Evolutionary conservation across 1,140 invertebrate species (phyloP), one percentile per base, ranked within the genome.

Genomic region (Drosophila nannoptera): DNA sequence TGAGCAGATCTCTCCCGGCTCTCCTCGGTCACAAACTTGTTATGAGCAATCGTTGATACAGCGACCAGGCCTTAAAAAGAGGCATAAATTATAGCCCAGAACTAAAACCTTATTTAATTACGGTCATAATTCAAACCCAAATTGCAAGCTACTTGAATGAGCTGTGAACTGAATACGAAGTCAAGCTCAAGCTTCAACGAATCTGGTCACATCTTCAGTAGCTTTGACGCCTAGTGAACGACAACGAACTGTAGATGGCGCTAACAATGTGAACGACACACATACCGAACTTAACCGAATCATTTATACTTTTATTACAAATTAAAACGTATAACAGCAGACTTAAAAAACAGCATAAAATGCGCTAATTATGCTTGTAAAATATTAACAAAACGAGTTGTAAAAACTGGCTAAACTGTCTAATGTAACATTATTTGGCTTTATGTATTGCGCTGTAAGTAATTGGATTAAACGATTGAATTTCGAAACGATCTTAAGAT

Each of bases 181-280:
- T 22, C 7, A 4, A 35, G 48, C 29, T 29, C 5, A 42, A n/a
- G 22, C 5, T 50, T 61, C 50, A 42, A 0, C 0, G 1, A 32
- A 0, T 54, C 61, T 69, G 80, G 78, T 65, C 72, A 54, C 58
- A 6, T 22, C 7, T 0, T 0, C 0, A 0, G 1, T 9, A 84
- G 80, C 80, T 84, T 68, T 48, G 7, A 58, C 65, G 65, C 31
- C 8, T 2, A 66, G 55, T 52, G 62, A 32, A 0, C 4, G 8
- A 31, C 58, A 22, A 52, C 5, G 65, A 83, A 14, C 48, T 6
- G 38, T 50, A 83, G 80, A 73, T 70, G 80, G 31, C 80, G 76
- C 45, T 31, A 59, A 35, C 48, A 49, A 32, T 38, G 45, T 43
- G 31, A 22, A 7, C 11, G 11, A 38, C 46, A 36, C 22, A 14